Percentiles rank a stretch among this genome's conserved stretches.
Evolutionary conservation across 2,797 vertebrate genomes (phyloP).

Genomic region (Anas bahamensis): DNA sequence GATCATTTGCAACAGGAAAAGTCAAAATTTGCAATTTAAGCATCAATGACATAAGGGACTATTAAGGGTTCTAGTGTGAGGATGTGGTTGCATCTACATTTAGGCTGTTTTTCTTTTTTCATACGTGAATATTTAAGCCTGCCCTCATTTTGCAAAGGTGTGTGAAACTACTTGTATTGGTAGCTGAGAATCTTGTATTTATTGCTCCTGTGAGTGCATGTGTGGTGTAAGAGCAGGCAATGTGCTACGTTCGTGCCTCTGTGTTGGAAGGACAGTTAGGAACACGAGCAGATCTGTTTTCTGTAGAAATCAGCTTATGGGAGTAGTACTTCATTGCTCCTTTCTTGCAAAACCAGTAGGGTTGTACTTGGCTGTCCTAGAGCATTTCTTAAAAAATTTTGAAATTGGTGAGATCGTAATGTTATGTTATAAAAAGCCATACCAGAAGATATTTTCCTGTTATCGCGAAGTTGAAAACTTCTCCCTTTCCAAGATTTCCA

Average conservation of each 20-base stretch:
- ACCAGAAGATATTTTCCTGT: neutral
- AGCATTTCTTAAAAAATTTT: neutral
- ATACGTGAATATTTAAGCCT: neutral
- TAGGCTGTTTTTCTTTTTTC: neutral
- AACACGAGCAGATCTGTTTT: neutral
- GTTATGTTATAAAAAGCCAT: neutral
- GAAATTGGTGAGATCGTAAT: neutral
- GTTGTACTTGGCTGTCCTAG: neutral
- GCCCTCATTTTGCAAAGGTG: neutral
- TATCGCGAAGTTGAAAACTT: neutral
- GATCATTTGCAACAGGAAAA: neutral
- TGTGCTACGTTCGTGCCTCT: neutral
- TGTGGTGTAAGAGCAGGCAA: neutral
- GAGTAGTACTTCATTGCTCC: neutral
- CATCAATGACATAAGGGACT: fast-evolving
- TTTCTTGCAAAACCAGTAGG: neutral
- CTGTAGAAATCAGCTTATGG: neutral
- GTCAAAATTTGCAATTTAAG: neutral
- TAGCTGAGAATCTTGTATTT: neutral
- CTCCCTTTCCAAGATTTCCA: neutral
- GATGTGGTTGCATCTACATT: neutral
- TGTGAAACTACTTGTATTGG: neutral
- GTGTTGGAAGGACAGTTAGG: neutral
- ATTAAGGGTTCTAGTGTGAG: neutral
- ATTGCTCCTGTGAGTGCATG: neutral